A percentile compares a stretch with the other conserved stretches of the same genome.
Conservation (phyloP, 2,888 invertebrate species). For the Diplazon laetatorius region DNA sequence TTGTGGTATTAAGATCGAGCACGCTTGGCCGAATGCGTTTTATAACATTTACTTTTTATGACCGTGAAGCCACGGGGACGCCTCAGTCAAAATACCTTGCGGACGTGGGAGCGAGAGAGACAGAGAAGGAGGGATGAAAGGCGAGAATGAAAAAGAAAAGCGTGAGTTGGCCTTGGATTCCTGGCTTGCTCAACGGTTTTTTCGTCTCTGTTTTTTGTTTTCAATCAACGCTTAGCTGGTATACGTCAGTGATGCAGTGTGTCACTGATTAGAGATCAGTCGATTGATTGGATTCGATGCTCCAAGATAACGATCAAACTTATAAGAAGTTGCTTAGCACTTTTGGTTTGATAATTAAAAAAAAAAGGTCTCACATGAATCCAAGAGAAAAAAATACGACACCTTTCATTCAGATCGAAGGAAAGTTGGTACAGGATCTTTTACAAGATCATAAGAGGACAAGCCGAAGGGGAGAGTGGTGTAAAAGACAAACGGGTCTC, state of each 20-base stretch:
- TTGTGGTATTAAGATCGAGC: constrained; percentile 65
- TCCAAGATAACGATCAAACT: neutral
- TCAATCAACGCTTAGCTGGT: neutral
- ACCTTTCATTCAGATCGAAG: neutral
- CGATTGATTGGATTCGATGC: neutral
- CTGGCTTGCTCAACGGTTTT: constrained; percentile 13
- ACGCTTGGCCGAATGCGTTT: constrained; percentile 48
- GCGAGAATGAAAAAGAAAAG: neutral
- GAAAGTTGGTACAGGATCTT: neutral
- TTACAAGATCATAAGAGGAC: constrained; percentile 10
- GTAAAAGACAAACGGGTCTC: constrained; percentile 37
- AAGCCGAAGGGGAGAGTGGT: constrained; percentile 15
- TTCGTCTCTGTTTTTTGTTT: constrained; percentile 3
- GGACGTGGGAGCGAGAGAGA: constrained; percentile 19
- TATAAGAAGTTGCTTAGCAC: no score
- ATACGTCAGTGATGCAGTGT: neutral
- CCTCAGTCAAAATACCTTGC: constrained; percentile 54
- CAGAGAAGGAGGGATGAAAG: no score
- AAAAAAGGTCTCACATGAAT: no score
- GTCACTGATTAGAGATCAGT: neutral
- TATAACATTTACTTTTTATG: constrained; percentile 62
- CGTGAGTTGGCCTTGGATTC: constrained; percentile 27
- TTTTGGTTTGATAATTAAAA: no score
- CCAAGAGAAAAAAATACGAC: no score
- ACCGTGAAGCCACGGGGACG: constrained; percentile 73